Evolutionary conservation across 2,797 vertebrate genomes (phyloP).

Genomic region (Mareca strepera): DNA sequence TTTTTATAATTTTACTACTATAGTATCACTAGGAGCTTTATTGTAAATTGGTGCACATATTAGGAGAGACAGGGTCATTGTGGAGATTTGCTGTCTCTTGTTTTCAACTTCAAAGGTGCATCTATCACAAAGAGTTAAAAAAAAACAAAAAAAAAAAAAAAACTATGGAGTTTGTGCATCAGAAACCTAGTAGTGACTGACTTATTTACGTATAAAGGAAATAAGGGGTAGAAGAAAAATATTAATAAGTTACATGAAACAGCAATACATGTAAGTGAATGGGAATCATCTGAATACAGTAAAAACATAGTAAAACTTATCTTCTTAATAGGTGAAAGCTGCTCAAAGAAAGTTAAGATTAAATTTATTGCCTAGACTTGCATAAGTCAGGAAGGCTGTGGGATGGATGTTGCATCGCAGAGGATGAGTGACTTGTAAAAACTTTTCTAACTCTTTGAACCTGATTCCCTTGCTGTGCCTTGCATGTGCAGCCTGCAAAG

Average conservation of each 20-base stretch:
- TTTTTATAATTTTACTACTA: not conserved
- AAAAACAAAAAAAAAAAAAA: not conserved
- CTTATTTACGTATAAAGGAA: not conserved
- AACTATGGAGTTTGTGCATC: not conserved
- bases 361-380: accelerated
- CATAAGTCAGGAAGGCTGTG: not conserved
- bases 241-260: not conserved
- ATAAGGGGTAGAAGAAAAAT: not conserved
- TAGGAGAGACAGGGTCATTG: not conserved
- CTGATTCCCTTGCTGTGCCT: not conserved
- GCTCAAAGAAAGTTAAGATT: not conserved
- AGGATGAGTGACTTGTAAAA: not conserved
- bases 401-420: accelerated
- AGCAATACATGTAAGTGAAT: not conserved
- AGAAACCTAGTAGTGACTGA: not conserved
- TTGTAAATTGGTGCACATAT: not conserved
- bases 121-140: not conserved
- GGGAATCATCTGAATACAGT: not conserved
- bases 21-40: not conserved
- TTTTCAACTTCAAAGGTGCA: not conserved
- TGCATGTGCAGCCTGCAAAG: not conserved
- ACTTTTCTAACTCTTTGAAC: not conserved
- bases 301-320: not conserved
- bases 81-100: not conserved
- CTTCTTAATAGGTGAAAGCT: not conserved